These are phyloP conservation scores for Yponomeuta cagnagella DNA, from an alignment of 2,888 invertebrate genomes.

Conservation along the genomic window DNA sequence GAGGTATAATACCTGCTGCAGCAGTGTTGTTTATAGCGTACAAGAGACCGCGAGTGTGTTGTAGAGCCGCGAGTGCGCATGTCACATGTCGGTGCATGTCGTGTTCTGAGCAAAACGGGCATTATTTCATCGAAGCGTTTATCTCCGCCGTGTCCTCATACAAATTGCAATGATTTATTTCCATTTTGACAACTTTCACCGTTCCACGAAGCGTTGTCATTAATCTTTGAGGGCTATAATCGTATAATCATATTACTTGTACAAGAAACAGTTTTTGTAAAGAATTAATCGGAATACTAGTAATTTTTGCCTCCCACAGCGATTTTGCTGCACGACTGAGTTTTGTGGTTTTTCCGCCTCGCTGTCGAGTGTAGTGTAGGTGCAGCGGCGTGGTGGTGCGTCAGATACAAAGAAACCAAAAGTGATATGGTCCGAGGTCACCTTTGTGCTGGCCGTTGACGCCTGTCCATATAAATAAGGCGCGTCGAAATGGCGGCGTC, in stretches of 20 bases:
- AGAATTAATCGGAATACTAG: not conserved
- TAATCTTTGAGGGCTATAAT: conserved; percentile 48
- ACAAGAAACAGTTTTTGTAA: conserved; percentile 4
- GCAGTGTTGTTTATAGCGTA: not conserved
- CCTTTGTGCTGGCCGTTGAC: conserved; percentile 38
- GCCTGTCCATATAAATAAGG: conserved; percentile 10
- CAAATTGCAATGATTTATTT: conserved; percentile 60
- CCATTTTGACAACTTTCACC: conserved; percentile 52
- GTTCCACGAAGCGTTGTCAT: conserved; percentile 49
- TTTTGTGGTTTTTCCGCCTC: conserved; percentile 8
- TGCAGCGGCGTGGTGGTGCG: conserved; percentile 27
- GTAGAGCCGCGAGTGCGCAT: conserved; percentile 9
- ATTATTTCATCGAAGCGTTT: conserved; percentile 55
- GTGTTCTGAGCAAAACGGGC: conserved; percentile 33
- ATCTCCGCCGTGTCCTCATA: conserved; percentile 52
- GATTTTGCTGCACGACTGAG: not conserved
- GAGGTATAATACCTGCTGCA: not conserved
- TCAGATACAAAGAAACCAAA: conserved; percentile 40
- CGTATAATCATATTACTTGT: conserved; percentile 25
- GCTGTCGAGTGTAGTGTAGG: conserved; percentile 32
- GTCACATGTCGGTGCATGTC: conserved; percentile 19
- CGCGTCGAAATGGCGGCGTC: not conserved
- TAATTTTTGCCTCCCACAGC: conserved; percentile 3
- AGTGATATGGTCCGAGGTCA: conserved; percentile 45
- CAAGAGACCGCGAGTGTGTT: not conserved